These are phyloP conservation scores for Desmophyllum pertusum DNA, from an alignment of 92 coral and sea anemone genomes.

Conservation along the genomic window DNA sequence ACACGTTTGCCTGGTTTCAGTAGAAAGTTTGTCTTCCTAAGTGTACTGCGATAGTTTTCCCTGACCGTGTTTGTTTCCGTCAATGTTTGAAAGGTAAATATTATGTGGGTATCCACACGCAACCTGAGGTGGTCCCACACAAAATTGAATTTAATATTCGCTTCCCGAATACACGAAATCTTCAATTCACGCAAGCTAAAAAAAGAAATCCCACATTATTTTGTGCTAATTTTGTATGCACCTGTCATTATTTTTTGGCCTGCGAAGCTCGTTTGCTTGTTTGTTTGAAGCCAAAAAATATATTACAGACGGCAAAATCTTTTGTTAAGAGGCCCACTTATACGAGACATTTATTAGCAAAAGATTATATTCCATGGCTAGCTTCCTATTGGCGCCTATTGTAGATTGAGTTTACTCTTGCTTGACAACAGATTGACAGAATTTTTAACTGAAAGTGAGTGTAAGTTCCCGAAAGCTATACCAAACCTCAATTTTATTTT, in stretches of 20 bases:
- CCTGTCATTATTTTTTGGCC: neutral
- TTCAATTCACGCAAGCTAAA: neutral
- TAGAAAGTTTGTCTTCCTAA: neutral
- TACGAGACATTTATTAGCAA: neutral
- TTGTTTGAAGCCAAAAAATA: conserved; percentile 16
- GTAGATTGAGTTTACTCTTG: neutral
- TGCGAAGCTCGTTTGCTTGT: neutral
- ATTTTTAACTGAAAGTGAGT: neutral
- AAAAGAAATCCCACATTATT: neutral
- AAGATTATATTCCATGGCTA: conserved; percentile 4
- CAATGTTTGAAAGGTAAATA: neutral
- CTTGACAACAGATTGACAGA: conserved; percentile 32
- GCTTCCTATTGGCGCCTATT: conserved; percentile 23
- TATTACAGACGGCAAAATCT: neutral
- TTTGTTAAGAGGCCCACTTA: conserved; percentile 14
- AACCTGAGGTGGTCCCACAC: neutral
- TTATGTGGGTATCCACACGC: neutral
- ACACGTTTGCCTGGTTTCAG: neutral
- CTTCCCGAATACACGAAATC: neutral
- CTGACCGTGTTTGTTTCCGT: neutral
- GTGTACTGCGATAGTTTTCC: neutral
- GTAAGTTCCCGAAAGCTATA: neutral
- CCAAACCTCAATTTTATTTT: neutral
- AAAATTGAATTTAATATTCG: neutral
- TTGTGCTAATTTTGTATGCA: neutral